These are phyloP conservation scores for Actias luna DNA, from an alignment of 2,888 invertebrate genomes.

Conservation along the genomic window DNA sequence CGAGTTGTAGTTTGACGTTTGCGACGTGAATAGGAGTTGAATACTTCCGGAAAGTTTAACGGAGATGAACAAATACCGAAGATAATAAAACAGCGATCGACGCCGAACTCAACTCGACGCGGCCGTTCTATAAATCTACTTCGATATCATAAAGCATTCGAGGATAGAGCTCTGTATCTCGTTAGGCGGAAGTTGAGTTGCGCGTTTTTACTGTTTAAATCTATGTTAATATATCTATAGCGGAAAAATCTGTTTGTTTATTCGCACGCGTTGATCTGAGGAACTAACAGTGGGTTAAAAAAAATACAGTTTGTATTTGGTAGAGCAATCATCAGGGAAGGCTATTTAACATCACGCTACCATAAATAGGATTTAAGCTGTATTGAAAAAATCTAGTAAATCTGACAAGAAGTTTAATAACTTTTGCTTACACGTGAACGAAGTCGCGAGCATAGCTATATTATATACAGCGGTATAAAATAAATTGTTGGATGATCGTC, in stretches of 20 bases:
- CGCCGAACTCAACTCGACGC: slow-evolving; percentile 26
- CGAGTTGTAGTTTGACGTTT: neutral
- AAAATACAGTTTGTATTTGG: too few relatives aligned
- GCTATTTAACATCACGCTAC: too few relatives aligned
- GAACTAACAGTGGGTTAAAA: too few relatives aligned
- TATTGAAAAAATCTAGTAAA: too few relatives aligned
- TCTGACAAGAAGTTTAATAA: too few relatives aligned
- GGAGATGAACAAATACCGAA: slow-evolving; percentile 21
- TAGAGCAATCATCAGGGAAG: too few relatives aligned
- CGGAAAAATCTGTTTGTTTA: neutral
- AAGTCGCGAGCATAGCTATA: too few relatives aligned
- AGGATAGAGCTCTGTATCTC: slow-evolving; percentile 25
- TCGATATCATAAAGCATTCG: slow-evolving; percentile 33
- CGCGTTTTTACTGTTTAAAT: neutral
- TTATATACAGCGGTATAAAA: too few relatives aligned
- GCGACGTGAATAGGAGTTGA: neutral
- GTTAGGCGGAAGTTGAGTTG: slow-evolving; percentile 11
- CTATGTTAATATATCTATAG: neutral
- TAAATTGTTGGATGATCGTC: too few relatives aligned
- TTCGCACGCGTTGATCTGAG: too few relatives aligned
- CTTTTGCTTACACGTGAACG: too few relatives aligned
- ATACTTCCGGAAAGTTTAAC: slow-evolving; percentile 13
- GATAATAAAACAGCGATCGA: slow-evolving; percentile 30
- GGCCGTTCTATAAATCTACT: slow-evolving; percentile 33
- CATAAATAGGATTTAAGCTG: too few relatives aligned